Percentiles rank a stretch among this genome's conserved stretches.
phyloP scores from a whole-genome alignment of 2,113 vertebrate genomes.

The Lepidothrix coronata region DNA sequence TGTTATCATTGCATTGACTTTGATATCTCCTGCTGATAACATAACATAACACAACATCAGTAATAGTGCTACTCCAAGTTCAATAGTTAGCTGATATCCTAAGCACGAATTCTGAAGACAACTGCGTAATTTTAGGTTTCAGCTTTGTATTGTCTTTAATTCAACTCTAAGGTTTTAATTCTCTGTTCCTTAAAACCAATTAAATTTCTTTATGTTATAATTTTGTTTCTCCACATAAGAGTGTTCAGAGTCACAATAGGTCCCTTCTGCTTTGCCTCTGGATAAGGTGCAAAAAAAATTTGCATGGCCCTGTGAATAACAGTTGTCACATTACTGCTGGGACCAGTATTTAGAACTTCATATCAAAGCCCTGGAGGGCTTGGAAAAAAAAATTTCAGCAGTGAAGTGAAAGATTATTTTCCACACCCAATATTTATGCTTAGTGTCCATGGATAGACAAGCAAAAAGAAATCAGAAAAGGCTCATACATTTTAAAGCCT shows the following conservation, averaged over 20 bases:
- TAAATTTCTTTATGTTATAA: not conserved
- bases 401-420: not conserved
- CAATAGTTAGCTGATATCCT: conserved; percentile 1
- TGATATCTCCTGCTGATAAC: conserved; percentile 40
- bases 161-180: not conserved
- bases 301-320: not conserved
- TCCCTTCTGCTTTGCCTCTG: not conserved
- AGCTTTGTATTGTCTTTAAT: not conserved
- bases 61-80: not conserved
- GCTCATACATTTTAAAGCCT: not conserved
- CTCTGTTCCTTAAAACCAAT: not conserved
- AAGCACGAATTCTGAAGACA: not conserved
- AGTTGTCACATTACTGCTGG: not conserved
- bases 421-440: not conserved
- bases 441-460: accelerated
- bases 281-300: not conserved
- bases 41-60: not conserved
- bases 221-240: not conserved
- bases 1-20: conserved; percentile 41
- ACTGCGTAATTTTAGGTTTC: not conserved
- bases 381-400: not conserved
- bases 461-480: not conserved
- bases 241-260: not conserved
- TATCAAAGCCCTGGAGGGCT: not conserved
- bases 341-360: not conserved